Evolutionary conservation across 2,797 vertebrate species (phyloP).

Genomic region (Dallia pectoralis): DNA sequence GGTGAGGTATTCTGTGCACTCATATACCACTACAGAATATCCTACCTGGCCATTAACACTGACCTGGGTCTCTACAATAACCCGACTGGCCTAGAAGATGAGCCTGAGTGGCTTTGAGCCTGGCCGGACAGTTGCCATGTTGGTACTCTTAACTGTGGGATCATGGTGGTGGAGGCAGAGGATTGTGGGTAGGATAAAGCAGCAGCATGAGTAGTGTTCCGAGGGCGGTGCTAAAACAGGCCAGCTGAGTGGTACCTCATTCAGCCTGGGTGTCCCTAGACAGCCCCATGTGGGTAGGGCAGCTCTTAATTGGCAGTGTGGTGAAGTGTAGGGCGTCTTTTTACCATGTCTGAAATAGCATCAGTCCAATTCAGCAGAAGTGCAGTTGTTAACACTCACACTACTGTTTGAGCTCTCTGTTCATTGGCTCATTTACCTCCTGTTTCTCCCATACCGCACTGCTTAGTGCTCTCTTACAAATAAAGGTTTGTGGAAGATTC

Average conservation of each 20-base stretch:
- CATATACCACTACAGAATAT: no score
- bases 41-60: no score
- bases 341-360: conserved; percentile 79
- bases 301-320: conserved; percentile 87
- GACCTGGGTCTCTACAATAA: background rate
- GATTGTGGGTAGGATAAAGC: conserved; percentile 67
- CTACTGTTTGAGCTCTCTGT: conserved; percentile 60
- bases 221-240: conserved; percentile 77
- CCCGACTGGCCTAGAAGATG: conserved; percentile 21
- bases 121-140: conserved; percentile 44
- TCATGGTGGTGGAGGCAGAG: conserved; percentile 9
- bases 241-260: conserved; percentile 67
- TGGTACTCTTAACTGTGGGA: conserved; percentile 29
- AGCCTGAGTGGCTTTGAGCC: conserved; percentile 37
- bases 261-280: conserved; percentile 71
- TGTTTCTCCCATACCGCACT: background rate
- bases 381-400: conserved; percentile 85
- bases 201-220: conserved; percentile 46
- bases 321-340: conserved; percentile 86
- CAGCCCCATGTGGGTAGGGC: conserved; percentile 68
- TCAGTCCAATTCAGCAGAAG: conserved; percentile 87
- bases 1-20: no score
- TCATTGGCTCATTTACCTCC: background rate
- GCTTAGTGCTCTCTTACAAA: background rate
- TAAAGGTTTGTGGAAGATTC: no score